Percentiles rank a stretch among this genome's conserved stretches.
phyloP scores from a whole-genome alignment of 2,113 vertebrate species.

The Syngnathus scovelli region DNA sequence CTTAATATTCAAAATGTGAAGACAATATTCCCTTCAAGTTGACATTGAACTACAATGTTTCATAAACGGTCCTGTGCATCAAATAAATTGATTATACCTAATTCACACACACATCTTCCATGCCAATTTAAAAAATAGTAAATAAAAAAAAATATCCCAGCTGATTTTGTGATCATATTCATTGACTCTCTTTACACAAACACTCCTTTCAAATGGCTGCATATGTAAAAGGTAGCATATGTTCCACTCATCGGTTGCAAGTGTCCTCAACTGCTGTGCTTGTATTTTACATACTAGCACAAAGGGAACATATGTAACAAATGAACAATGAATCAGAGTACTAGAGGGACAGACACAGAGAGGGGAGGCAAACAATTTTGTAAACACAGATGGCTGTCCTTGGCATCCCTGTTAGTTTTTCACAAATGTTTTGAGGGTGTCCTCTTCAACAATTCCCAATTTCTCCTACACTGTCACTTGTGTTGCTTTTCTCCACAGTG shows the following conservation, averaged over 20 bases:
- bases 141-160: conserved; percentile 27
- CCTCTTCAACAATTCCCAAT: conserved; percentile 61
- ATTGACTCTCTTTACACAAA: conserved; percentile 37
- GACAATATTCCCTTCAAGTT: conserved; percentile 37
- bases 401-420: conserved; percentile 59
- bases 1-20: conserved; percentile 34
- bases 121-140: conserved; percentile 17
- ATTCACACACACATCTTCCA: conserved; percentile 28
- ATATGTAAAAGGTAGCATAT: conserved; percentile 46
- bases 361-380: conserved; percentile 57
- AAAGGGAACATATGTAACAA: conserved; percentile 70
- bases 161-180: conserved; percentile 31
- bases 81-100: neutral
- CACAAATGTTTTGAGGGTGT: conserved; percentile 68
- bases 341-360: conserved; percentile 57
- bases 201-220: conserved; percentile 38
- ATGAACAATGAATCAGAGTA: conserved; percentile 59
- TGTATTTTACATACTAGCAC: conserved; percentile 55
- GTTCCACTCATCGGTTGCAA: conserved; percentile 55
- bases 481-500: conserved; percentile 39
- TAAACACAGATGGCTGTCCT: conserved; percentile 70
- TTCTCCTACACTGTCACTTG: conserved; percentile 43
- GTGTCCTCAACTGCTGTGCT: conserved; percentile 57
- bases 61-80: neutral
- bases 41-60: neutral